Base-by-base conservation (phyloP, 2,113 vertebrate genomes). In the Toxotes jaculatrix region DNA sequence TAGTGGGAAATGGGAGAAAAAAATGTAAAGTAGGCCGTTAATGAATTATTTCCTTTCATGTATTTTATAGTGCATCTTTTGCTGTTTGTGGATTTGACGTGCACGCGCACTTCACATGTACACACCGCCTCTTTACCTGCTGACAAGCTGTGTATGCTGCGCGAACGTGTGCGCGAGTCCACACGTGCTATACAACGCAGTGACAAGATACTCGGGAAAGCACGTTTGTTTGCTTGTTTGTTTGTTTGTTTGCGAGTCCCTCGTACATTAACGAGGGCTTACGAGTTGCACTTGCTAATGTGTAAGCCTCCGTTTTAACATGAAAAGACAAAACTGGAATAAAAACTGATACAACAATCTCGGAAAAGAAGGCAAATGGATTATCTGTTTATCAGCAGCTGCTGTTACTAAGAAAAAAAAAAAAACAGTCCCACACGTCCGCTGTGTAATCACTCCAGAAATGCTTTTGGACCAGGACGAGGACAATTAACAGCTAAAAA, bases 31-130 rank as follows among this genome's bases (percentile, higher is more conserved):
- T 72, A 74, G 83, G 74, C 76, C 77, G 53, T 88, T 94, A 94
- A 94, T 93, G 90, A 93, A 92, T 94, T 88, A 92, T 90, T 90
- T 92, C 79, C 88, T 92, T 89, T 88, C 81, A 87, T 92, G 86
- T 90, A 79, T 84, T 85, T 88, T 76, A 61, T 53, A 87, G 74
- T 59, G 83, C 51, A 36, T 86, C 70, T 81, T 91, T 88, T 91
- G 87, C 92, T 91, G 70, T 92, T 93, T 91, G 67, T 74, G 73
- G 36, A 75, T 77, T 77, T 80, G 47, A 82, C 14, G 70, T 55
- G 42, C 83, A 45, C 68, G 74, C 71, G 69, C 77, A 77, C 69
- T 63, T 42, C 40, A 45, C n/a, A 59, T 10, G 6, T 27, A 57
- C 74, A 62, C 57, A 56, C 74, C 34, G 17, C 32, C 16, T 27